Conservation (phyloP, 1,140 invertebrate genomes). For the Galleria mellonella region DNA sequence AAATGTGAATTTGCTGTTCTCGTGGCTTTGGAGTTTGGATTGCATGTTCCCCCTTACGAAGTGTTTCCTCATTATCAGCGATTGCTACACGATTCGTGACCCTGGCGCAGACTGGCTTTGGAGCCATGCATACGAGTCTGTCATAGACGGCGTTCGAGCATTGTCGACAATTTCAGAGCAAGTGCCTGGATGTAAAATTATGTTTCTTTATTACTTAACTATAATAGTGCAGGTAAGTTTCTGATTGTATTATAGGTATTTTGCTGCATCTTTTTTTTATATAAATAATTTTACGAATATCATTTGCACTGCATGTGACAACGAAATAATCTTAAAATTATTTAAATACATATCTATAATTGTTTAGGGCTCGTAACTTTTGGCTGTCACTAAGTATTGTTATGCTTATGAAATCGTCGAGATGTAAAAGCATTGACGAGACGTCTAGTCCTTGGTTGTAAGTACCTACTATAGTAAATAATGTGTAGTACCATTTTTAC, state of each 20-base stretch:
- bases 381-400: too few species aligned
- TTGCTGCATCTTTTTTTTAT: too few species aligned
- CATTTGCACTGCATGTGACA: neutral
- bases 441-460: too few species aligned
- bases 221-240: neutral
- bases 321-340: neutral
- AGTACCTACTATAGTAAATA: too few species aligned
- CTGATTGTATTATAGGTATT: neutral
- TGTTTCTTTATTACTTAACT: neutral
- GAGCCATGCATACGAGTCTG: constrained; percentile 25
- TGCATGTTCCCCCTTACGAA: constrained; percentile 93
- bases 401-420: too few species aligned
- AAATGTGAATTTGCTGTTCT: constrained; percentile 95
- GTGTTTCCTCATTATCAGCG: constrained; percentile 96
- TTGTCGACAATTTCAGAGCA: constrained; percentile 41
- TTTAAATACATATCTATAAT: too few species aligned
- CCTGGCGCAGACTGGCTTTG: constrained; percentile 32
- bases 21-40: constrained; percentile 94
- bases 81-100: constrained; percentile 90
- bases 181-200: constrained; percentile 27
- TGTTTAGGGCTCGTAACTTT: too few species aligned
- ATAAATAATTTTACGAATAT: neutral
- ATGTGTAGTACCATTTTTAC: too few species aligned
- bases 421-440: too few species aligned
- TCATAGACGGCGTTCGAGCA: constrained; percentile 31